A percentile compares a stretch with the other conserved stretches of the same genome.
Evolutionary conservation across 2,797 vertebrate species (phyloP).

Genomic region (Hapalemur alaotrensis): DNA sequence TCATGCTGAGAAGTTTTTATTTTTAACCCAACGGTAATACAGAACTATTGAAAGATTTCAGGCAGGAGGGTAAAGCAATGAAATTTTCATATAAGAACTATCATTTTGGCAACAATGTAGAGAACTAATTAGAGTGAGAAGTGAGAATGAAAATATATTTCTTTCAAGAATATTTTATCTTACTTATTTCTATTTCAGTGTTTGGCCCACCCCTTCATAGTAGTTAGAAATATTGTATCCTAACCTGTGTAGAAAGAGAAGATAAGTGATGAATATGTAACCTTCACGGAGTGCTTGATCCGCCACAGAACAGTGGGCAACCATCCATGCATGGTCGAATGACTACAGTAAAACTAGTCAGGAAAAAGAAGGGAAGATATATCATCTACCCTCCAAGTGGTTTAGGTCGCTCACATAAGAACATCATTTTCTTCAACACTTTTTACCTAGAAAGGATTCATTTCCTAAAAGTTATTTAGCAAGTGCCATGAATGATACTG

Average conservation of each 20-base stretch:
- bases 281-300: neutral
- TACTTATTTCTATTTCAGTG: neutral
- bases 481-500: no score
- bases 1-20: neutral
- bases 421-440: neutral
- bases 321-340: accelerated
- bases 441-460: neutral
- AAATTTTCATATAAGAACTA: neutral
- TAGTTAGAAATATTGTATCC: neutral
- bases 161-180: neutral
- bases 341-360: neutral
- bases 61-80: constrained; percentile 3
- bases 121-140: neutral
- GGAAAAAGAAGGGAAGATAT: neutral
- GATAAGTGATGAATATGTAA: neutral
- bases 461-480: neutral
- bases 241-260: neutral
- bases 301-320: neutral
- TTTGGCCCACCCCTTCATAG: neutral
- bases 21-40: neutral
- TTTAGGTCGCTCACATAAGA: neutral
- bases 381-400: neutral
- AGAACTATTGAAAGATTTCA: neutral
- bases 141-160: constrained; percentile 2
- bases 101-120: neutral